Evolutionary conservation across 2,888 invertebrate genomes (phyloP).

Genomic region (Octodonta nipae): DNA sequence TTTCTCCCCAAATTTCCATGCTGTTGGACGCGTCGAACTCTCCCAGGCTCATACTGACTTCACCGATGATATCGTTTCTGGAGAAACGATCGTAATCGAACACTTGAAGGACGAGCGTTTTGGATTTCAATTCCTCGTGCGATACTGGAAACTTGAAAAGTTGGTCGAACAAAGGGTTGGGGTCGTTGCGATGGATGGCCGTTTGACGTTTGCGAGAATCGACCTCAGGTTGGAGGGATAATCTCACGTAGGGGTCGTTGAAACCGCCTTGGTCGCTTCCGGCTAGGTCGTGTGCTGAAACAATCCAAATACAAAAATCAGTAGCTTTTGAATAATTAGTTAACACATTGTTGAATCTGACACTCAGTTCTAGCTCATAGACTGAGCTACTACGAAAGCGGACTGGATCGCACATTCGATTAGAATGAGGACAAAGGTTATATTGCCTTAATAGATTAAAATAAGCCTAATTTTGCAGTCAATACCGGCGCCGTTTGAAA

Average conservation of each 20-base stretch:
- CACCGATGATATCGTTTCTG: slow-evolving; percentile 73
- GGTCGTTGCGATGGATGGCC: slow-evolving; percentile 67
- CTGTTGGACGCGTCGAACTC: slow-evolving; percentile 66
- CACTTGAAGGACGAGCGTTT: slow-evolving; percentile 61
- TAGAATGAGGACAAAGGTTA: too few relatives aligned
- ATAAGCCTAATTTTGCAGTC: too few relatives aligned
- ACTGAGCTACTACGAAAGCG: too few relatives aligned
- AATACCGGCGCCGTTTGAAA: too few relatives aligned
- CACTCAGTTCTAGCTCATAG: too few relatives aligned
- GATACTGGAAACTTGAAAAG: slow-evolving; percentile 87
- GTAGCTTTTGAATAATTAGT: too few relatives aligned
- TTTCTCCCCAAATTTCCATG: slow-evolving; percentile 78
- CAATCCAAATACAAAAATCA: too few relatives aligned
- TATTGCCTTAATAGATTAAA: too few relatives aligned
- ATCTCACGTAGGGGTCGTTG: slow-evolving; percentile 77
- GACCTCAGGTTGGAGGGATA: slow-evolving; percentile 68
- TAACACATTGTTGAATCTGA: too few relatives aligned
- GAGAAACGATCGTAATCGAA: slow-evolving; percentile 62
- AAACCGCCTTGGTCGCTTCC: slow-evolving; percentile 77
- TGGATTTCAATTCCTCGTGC: slow-evolving; percentile 71
- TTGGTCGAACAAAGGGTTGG: slow-evolving; percentile 80
- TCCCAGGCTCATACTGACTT: slow-evolving; percentile 55
- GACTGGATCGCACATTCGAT: too few relatives aligned
- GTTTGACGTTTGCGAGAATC: slow-evolving; percentile 77
- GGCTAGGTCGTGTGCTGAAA: slow-evolving; percentile 65